A percentile compares a stretch with the other conserved stretches of the same genome.
Conservation (phyloP, 2,113 vertebrate genomes). For the Budorcas taxicolor region DNA sequence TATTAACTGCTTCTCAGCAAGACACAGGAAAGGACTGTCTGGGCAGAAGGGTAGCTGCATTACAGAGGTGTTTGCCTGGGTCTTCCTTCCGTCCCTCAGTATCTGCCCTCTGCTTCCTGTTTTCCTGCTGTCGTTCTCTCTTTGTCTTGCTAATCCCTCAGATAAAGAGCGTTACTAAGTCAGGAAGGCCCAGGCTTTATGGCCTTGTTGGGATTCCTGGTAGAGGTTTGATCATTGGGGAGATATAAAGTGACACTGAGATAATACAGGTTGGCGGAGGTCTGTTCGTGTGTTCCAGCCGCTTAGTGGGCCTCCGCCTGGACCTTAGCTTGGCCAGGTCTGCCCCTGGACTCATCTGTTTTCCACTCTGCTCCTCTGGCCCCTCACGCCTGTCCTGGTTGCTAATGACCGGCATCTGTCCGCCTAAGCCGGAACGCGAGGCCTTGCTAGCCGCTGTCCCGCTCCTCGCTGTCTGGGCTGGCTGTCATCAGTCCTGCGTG, state of each 20-base stretch:
- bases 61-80: neutral
- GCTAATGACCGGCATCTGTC: neutral
- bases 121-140: neutral
- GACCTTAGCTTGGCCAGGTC: neutral
- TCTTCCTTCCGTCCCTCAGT: neutral
- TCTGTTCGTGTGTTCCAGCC: neutral
- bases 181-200: neutral
- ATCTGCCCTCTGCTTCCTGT: neutral
- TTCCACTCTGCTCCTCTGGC: neutral
- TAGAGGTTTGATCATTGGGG: neutral
- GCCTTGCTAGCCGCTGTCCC: neutral
- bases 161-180: neutral
- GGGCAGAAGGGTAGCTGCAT: neutral
- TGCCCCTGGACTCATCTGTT: neutral
- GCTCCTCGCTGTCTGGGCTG: neutral
- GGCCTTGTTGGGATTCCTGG: neutral
- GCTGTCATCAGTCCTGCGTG: rapidly evolving
- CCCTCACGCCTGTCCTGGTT: neutral
- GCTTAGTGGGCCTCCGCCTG: neutral
- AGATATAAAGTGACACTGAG: neutral
- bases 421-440: neutral
- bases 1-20: neutral
- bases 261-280: no score
- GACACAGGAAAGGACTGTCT: neutral
- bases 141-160: neutral